Conservation (phyloP, 2,888 invertebrate genomes). For the Linyphia triangularis region DNA sequence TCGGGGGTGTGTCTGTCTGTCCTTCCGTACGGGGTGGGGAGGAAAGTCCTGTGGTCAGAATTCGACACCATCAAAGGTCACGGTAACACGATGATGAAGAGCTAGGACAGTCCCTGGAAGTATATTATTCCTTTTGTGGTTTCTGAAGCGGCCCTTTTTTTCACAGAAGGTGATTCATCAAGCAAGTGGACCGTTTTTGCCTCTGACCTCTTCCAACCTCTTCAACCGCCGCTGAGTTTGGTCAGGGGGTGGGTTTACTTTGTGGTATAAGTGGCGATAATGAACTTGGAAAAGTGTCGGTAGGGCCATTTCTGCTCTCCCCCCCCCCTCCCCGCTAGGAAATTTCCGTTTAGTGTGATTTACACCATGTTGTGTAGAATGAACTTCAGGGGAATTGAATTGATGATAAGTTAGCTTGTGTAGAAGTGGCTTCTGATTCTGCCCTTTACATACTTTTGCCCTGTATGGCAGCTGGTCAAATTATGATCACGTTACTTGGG, state of each 20-base stretch:
- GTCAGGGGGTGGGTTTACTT: not conserved
- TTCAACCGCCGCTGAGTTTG: not conserved
- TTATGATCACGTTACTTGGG: too few relatives aligned
- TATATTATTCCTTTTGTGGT: conserved; percentile 28
- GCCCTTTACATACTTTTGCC: too few relatives aligned
- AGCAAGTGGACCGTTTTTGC: not conserved
- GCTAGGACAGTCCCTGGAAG: not conserved
- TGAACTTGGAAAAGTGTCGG: conserved; percentile 7
- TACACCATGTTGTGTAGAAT: too few relatives aligned
- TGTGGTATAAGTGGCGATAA: conserved; percentile 3
- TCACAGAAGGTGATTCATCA: not conserved
- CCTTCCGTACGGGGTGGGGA: not conserved
- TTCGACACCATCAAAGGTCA: too few relatives aligned
- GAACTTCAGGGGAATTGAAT: too few relatives aligned
- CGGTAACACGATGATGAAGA: conserved; percentile 38
- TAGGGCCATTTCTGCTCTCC: not conserved
- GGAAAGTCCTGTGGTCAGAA: too few relatives aligned
- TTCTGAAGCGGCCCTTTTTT: not conserved
- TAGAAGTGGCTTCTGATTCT: too few relatives aligned
- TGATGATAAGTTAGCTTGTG: too few relatives aligned
- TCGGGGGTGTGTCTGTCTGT: not conserved
- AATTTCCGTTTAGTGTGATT: too few relatives aligned
- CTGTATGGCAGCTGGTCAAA: too few relatives aligned
- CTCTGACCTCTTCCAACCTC: not conserved
- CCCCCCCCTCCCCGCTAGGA: not conserved